These are phyloP conservation scores for Synodontis membranacea DNA, from an alignment of 2,113 vertebrate species.

Conservation along the genomic window DNA sequence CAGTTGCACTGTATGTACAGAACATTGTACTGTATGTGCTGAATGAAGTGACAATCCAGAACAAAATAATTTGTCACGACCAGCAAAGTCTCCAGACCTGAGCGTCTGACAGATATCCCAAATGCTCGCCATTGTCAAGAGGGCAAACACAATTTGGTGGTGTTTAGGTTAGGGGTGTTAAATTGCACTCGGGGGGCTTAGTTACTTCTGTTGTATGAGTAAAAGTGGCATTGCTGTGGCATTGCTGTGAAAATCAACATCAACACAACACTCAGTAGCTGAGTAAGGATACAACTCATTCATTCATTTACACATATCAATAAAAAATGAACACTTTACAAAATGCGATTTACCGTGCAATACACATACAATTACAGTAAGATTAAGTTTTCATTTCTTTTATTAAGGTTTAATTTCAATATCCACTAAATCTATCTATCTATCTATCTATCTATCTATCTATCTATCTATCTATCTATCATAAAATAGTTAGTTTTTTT, in stretches of 20 bases:
- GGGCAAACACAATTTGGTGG: neutral
- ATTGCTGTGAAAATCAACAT: neutral
- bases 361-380: no score
- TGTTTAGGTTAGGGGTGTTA: neutral
- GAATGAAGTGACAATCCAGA: neutral
- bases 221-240: neutral
- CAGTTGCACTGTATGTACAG: no score
- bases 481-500: no score
- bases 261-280: neutral
- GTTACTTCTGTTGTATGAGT: neutral
- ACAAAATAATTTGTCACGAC: neutral
- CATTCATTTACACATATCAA: neutral
- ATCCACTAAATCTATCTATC: no score
- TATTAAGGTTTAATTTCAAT: no score
- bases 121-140: neutral
- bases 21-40: no score
- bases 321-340: no score
- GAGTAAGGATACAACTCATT: neutral
- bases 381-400: no score
- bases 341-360: no score
- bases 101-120: neutral
- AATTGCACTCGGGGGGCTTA: neutral
- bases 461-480: no score
- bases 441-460: no score
- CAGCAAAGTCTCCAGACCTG: neutral